phyloP scores from a whole-genome alignment of 2,888 invertebrate genomes.

The Vesta saturnalis region DNA sequence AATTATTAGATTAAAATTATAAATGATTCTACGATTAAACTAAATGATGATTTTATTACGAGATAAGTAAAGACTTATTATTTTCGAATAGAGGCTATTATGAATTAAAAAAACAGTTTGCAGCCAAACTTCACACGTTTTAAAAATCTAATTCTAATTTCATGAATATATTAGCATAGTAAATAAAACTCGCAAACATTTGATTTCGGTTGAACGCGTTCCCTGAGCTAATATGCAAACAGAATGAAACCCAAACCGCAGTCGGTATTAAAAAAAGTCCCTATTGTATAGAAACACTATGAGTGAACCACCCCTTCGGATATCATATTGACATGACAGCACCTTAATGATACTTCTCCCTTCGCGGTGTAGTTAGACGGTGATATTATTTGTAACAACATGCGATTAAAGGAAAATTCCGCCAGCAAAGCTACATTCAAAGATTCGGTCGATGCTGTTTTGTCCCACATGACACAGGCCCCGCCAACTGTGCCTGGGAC shows the following conservation, averaged over 20 bases:
- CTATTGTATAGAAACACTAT: slow-evolving; percentile 60
- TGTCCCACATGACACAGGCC: slow-evolving; percentile 63
- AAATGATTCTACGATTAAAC: slow-evolving; percentile 31
- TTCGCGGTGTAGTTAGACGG: slow-evolving; percentile 56
- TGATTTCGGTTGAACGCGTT: slow-evolving; percentile 58
- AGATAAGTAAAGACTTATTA: slow-evolving; percentile 15
- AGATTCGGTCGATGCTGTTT: slow-evolving; percentile 61
- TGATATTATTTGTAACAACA: slow-evolving; percentile 44
- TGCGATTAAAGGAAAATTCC: slow-evolving; percentile 37
- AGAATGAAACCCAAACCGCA: slow-evolving; percentile 60
- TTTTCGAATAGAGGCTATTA: slow-evolving; percentile 13
- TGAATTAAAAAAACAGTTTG: slow-evolving; percentile 26
- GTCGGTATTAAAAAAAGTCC: slow-evolving; percentile 59
- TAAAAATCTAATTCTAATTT: slow-evolving; percentile 58
- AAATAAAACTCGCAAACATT: slow-evolving; percentile 58
- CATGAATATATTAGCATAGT: slow-evolving; percentile 61
- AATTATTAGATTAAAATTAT: slow-evolving; percentile 35
- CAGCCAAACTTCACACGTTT: slow-evolving; percentile 35
- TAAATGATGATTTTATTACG: slow-evolving; percentile 33
- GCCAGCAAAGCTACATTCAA: slow-evolving; percentile 54
- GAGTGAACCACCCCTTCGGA: slow-evolving; percentile 61
- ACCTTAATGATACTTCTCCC: slow-evolving; percentile 63
- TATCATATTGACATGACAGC: slow-evolving; percentile 65
- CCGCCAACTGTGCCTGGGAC: slow-evolving; percentile 64
- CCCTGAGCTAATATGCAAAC: slow-evolving; percentile 61